Evolutionary conservation across 2,888 invertebrate genomes (phyloP).

Genomic region (Oasisia sp.): DNA sequence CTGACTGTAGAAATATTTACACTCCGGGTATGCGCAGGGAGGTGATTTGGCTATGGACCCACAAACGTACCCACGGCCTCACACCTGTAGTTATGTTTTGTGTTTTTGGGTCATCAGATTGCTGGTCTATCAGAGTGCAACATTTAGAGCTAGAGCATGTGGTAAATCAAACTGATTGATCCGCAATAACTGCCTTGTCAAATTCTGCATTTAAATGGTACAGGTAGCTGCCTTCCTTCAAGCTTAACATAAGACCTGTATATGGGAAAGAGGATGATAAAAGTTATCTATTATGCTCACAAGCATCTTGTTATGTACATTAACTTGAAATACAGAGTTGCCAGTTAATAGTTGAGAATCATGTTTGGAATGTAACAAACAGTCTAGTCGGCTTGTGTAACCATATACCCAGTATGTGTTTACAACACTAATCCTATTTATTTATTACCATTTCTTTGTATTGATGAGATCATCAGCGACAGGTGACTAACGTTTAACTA

Average conservation of each 20-base stretch:
- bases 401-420: not conserved
- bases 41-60: too few relatives aligned
- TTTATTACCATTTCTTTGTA: not conserved
- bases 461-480: not conserved
- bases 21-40: too few relatives aligned
- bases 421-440: not conserved
- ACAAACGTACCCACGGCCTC: too few relatives aligned
- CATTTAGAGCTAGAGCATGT: not conserved
- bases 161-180: not conserved
- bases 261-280: not conserved
- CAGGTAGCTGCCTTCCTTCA: too few relatives aligned
- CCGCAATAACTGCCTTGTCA: not conserved
- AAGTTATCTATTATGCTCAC: too few relatives aligned
- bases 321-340: not conserved
- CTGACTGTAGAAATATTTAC: too few relatives aligned
- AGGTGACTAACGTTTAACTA: not conserved
- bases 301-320: not conserved
- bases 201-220: not conserved
- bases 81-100: too few relatives aligned
- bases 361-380: conserved; percentile 3
- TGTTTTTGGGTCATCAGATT: not conserved
- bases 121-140: not conserved
- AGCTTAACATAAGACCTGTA: not conserved
- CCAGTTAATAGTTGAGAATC: not conserved
- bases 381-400: not conserved